phyloP scores from a whole-genome alignment of 2,888 invertebrate species.

The Tolmerus cingulatus region DNA sequence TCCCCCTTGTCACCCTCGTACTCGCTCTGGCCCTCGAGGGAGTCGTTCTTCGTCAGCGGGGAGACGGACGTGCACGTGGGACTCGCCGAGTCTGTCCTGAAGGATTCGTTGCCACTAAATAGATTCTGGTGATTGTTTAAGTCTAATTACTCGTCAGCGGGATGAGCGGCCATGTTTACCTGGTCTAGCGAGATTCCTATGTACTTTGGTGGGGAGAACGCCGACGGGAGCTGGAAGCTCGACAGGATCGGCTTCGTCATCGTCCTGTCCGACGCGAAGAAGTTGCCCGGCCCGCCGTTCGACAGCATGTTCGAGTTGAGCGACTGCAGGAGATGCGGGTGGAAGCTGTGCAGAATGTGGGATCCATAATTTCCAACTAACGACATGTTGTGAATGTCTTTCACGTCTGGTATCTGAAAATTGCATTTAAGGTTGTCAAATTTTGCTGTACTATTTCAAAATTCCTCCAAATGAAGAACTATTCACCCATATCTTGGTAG shows the following conservation, averaged over 20 bases:
- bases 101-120: slow-evolving; percentile 64
- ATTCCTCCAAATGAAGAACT: background rate
- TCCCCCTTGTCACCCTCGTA: slow-evolving; percentile 67
- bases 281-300: slow-evolving; percentile 57
- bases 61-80: slow-evolving; percentile 70
- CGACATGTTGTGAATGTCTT: slow-evolving; percentile 72
- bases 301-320: slow-evolving; percentile 70
- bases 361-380: slow-evolving; percentile 73
- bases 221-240: slow-evolving; percentile 75
- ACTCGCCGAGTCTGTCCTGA: slow-evolving; percentile 69
- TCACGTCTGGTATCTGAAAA: slow-evolving; percentile 66
- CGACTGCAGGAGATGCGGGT: slow-evolving; percentile 76
- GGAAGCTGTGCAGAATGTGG: slow-evolving; percentile 75
- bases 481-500: no score
- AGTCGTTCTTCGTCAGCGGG: slow-evolving; percentile 66
- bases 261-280: slow-evolving; percentile 64
- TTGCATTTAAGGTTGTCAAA: background rate
- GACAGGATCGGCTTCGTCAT: slow-evolving; percentile 67
- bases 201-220: slow-evolving; percentile 76
- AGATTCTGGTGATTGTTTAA: slow-evolving; percentile 56
- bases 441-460: background rate
- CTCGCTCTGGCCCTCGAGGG: slow-evolving; percentile 69
- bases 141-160: background rate
- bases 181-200: slow-evolving; percentile 64
- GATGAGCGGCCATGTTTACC: slow-evolving; percentile 54